Evolutionary conservation across 1,140 invertebrate species (phyloP), one percentile per base, ranked within the genome.

Genomic region (Bradynema listronoti): DNA sequence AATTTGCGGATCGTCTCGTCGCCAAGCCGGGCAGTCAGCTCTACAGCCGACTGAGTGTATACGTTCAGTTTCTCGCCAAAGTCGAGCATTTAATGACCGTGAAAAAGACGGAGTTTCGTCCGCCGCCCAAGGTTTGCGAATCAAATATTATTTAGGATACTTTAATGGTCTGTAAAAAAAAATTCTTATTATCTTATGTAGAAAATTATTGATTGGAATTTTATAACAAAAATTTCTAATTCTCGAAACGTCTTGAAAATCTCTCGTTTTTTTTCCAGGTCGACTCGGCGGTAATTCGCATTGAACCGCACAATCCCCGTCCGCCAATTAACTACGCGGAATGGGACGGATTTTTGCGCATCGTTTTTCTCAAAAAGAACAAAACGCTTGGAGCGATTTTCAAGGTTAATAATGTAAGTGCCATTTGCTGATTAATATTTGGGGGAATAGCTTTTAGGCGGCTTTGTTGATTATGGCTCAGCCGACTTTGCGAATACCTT

Each of bases 61-160:
- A 97, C 78, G 94, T 91, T 47, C 94, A 99, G 75, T 81, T 99
- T 7, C 80, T 99, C 60, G 89, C 94, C 5, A 83, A 89, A 75
- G 91, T 98, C 22, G 90, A 96, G 79, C 87, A 94, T 82, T 79
- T 99, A 16, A 96, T 99, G 88, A 97, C 96, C 84, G 89, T 88
- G 79, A 81, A 64, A 66, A 94, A 93, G 80, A 97, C 96, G 80
- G 98, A 98, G 80, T 99, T 99, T 73, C 84, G 87, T 65, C 95
- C 95, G 39, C 94, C 95, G 36, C 94, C 94, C 33, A 97, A 82
- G 73, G 30, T 24, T 60, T 56, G 25, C 56, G n/a, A n/a, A n/a
- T n/a, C n/a, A n/a, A n/a, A n/a, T n/a, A n/a, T n/a, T n/a, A n/a
- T n/a, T n/a, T n/a, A n/a, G n/a, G n/a, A n/a, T n/a, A n/a, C n/a